These are phyloP conservation scores for Stigmatopora nigra DNA, from an alignment of 2,113 vertebrate species.

Conservation along the genomic window DNA sequence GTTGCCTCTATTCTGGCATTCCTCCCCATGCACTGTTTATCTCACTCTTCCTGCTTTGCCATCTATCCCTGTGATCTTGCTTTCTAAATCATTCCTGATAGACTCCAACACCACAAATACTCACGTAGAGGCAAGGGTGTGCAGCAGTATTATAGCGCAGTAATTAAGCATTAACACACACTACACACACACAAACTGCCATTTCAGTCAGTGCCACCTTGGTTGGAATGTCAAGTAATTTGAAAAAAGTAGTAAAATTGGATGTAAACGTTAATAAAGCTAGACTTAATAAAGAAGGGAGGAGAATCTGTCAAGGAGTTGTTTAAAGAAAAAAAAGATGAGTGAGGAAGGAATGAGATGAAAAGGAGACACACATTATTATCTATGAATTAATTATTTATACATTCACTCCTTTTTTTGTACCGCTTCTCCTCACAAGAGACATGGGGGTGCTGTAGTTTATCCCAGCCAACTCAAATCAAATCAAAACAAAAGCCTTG, in stretches of 20 bases:
- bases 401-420: too few relatives aligned
- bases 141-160: constrained; percentile 36
- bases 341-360: background rate
- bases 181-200: constrained; percentile 19
- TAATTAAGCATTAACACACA: constrained; percentile 17
- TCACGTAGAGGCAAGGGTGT: constrained; percentile 39
- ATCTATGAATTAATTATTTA: too few relatives aligned
- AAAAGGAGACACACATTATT: background rate
- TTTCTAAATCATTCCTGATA: constrained; percentile 39
- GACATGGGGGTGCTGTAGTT: too few relatives aligned
- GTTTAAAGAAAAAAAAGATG: background rate
- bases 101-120: constrained; percentile 51
- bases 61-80: constrained; percentile 1
- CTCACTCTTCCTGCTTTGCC: constrained; percentile 11
- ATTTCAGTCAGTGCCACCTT: constrained; percentile 32
- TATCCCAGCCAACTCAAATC: too few relatives aligned
- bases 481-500: too few relatives aligned
- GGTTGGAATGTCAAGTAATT: constrained; percentile 29
- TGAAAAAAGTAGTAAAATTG: constrained; percentile 2
- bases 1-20: constrained; percentile 23
- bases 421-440: too few relatives aligned
- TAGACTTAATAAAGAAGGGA: background rate
- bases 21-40: constrained; percentile 21
- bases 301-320: background rate
- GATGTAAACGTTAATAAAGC: background rate